phyloP scores from a whole-genome alignment of 2,113 vertebrate genomes.

The Trematocara zebra region DNA sequence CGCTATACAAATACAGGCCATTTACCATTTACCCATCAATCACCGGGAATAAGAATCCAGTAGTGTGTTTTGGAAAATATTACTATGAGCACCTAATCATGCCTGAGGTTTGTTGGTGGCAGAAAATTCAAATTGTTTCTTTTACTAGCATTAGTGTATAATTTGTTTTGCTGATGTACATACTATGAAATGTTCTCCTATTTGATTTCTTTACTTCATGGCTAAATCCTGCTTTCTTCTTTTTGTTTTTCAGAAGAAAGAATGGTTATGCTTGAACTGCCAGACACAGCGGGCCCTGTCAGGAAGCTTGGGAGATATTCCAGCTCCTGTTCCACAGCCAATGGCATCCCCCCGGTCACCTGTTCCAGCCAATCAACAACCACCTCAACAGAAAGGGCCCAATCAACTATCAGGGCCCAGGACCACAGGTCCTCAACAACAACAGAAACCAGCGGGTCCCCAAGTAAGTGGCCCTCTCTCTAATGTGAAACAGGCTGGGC shows the following conservation, averaged over 20 bases:
- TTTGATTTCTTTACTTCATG: not conserved
- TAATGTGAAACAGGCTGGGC: slow-evolving; percentile 73
- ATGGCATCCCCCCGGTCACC: slow-evolving; percentile 74
- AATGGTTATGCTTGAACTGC: slow-evolving; percentile 99
- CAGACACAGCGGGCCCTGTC: slow-evolving; percentile 95
- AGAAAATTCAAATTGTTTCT: not conserved
- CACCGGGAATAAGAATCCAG: not conserved
- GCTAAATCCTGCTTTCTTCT: slow-evolving; percentile 27
- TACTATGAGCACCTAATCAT: not conserved
- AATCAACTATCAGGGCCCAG: slow-evolving; percentile 65
- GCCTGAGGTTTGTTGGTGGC: not conserved
- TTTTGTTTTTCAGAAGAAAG: slow-evolving; percentile 86
- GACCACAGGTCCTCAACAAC: slow-evolving; percentile 62
- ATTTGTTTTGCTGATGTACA: not conserved
- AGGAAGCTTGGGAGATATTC: slow-evolving; percentile 85
- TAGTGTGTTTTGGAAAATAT: not conserved
- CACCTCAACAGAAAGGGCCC: slow-evolving; percentile 63
- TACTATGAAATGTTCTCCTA: not conserved
- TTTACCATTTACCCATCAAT: not conserved
- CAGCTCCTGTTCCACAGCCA: slow-evolving; percentile 70
- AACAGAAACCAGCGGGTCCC: slow-evolving; percentile 69
- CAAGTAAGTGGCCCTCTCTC: slow-evolving; percentile 74
- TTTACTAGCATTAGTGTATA: not conserved
- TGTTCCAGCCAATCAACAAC: slow-evolving; percentile 65
- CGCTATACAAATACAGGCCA: too few relatives aligned